Percentiles rank a stretch among this genome's conserved stretches.
Evolutionary conservation across 2,113 vertebrate species (phyloP).

Genomic region (Melozone crissalis): DNA sequence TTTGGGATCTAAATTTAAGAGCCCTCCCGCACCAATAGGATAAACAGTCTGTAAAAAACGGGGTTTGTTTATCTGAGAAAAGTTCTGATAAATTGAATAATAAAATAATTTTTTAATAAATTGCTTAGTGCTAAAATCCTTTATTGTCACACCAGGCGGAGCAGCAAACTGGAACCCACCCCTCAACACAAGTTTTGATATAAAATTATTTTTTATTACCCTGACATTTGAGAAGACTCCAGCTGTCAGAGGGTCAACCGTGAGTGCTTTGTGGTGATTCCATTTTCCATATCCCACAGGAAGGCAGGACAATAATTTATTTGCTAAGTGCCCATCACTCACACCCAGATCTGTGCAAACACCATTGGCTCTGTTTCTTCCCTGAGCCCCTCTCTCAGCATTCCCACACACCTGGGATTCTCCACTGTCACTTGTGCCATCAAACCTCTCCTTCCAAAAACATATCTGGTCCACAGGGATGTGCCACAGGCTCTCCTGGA

Average conservation of each 20-base stretch:
- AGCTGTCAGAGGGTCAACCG: neutral
- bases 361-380: neutral
- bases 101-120: neutral
- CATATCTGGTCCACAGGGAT: neutral
- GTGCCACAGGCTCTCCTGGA: neutral
- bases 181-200: rapidly evolving
- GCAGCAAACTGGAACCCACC: neutral
- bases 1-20: neutral
- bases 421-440: rapidly evolving
- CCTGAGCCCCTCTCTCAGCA: neutral
- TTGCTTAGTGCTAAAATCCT: neutral
- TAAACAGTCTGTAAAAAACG: neutral
- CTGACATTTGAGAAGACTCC: neutral
- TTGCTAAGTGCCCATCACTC: neutral
- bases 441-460: neutral
- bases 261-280: neutral
- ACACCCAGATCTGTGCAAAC: neutral
- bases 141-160: neutral
- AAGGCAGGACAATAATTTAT: neutral
- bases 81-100: neutral
- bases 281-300: neutral
- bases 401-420: neutral
- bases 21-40: rapidly evolving
- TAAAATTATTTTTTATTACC: neutral
- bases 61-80: neutral